These are phyloP conservation scores for Spodoptera picta DNA, from an alignment of 2,888 invertebrate genomes.

Conservation along the genomic window DNA sequence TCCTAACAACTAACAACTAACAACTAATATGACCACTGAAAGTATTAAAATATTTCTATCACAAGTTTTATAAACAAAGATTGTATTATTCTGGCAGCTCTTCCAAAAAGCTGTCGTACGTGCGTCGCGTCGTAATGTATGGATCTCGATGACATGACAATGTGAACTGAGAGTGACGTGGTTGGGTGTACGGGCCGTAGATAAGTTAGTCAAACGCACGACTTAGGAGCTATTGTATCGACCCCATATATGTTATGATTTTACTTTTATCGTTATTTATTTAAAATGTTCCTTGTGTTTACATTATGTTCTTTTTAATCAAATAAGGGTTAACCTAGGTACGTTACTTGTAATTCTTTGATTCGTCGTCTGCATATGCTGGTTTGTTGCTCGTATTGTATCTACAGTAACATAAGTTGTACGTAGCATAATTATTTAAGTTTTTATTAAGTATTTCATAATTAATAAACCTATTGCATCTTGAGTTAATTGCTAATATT, in stretches of 20 bases:
- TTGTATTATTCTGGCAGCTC: conserved; percentile 6
- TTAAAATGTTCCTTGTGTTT: conserved; percentile 26
- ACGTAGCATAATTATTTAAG: conserved; percentile 1
- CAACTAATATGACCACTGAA: background rate
- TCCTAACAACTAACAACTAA: background rate
- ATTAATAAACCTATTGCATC: conserved; percentile 17
- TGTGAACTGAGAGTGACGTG: background rate
- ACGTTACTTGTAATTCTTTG: background rate
- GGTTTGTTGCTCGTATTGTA: conserved; percentile 5
- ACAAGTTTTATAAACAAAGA: background rate
- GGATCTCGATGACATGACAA: background rate
- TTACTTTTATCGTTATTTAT: conserved; percentile 36
- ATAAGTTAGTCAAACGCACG: background rate
- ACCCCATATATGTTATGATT: conserved; percentile 6
- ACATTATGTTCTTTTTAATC: conserved; percentile 9
- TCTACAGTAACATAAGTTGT: conserved; percentile 13
- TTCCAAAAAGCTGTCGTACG: background rate
- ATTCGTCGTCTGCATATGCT: background rate
- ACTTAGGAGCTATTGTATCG: no score
- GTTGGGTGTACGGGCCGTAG: background rate
- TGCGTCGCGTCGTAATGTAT: background rate
- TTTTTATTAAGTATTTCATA: conserved; percentile 5
- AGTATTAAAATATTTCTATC: background rate
- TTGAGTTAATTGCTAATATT: conserved; percentile 37
- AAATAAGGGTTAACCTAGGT: background rate